Base-by-base conservation (phyloP, 1,140 invertebrate species). In the Drosophila cardini region DNA sequence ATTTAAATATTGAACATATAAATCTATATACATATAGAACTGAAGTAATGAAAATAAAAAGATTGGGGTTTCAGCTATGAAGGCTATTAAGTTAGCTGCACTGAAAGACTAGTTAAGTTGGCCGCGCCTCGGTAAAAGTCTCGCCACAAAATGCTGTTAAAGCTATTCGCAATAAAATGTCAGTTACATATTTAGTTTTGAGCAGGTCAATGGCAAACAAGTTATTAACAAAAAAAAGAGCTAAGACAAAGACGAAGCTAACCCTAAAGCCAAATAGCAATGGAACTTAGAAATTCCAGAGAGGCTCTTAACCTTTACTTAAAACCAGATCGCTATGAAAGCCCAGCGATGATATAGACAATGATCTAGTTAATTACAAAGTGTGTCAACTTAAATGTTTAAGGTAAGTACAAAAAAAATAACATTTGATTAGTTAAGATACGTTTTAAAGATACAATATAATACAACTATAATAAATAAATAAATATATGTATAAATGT, bases 281-380 rank as follows among this genome's bases (percentile, higher is more conserved):
- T 46, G 3, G 18, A 46, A 52, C 46, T 55, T 18, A 32, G 34
- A 42, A 72, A 72, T 67, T 67, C 70, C 70, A 45, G 18, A 45
- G 70, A 65, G 70, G 38, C 13, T 57, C 32, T 72, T 72, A 72
- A 72, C 70, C 70, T 63, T 13, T 30, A 52, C 32, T 32, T 30
- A 32, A 48, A 63, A 50, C 48, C 32, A 63, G 61, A 63, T 42
- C 18, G 18, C 46, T 34, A 26, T 30, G 21, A 58, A 42, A 15
- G 26, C 63, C 32, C 10, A 34, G 52, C 45, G 30, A 72, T 53
- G 62, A 72, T 72, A 57, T 42, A 53, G 40, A 50, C 32, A 53
- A 15, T 67, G 62, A 67, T 38, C 55, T 72, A 58, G 70, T 72
- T 72, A 72, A 72, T 68, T 46, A 45, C 62, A 55, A 53, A 50